Base-by-base conservation (phyloP, 2,888 invertebrate species). In the Drosophila mimetica region DNA sequence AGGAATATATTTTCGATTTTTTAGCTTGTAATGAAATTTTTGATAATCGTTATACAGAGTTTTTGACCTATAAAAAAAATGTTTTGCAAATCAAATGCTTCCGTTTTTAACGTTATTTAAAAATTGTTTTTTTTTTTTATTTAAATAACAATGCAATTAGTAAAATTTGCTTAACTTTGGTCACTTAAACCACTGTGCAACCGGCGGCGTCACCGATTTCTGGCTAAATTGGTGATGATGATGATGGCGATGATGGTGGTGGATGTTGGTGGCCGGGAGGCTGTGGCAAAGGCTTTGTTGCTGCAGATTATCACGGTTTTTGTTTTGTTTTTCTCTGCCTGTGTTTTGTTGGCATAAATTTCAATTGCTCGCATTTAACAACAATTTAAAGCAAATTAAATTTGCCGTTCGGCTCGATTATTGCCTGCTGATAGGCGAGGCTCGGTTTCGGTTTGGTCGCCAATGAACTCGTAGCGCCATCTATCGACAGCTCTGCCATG, bases 301-400 rank as follows among this genome's bases (percentile, higher is more conserved):
- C 54, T 61, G 63, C 67, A 55, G 87, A 87, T 83, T 86, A 86
- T 83, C 80, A 74, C 72, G 42, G 67, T 52, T 70, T 69, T 59
- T 69, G 63, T 65, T 64, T 64, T 51, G 63, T 28, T 50, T 39
- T 46, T 14, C 39, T 36, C 20, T 55, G 60, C 34, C 46, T 46
- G 61, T 61, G 55, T 70, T 44, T 44, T 67, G 64, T 55, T 86
- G 80, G 86, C 84, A 84, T 88, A 84, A 88, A 85, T 86, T 86
- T 88, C 88, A 85, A 85, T 88, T 85, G 87, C 67, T 86, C 86
- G 86, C 84, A 83, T 83, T 88, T 84, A 88, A 69, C 88, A 88
- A 79, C 84, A 84, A 84, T 88, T 84, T 84, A 86, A 86, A 77
- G 84, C 84, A 78, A 88, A 84, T 84, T 84, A 88, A 80, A 86